Conservation (phyloP, 1,140 invertebrate genomes). For the Teleopsis dalmanni region DNA sequence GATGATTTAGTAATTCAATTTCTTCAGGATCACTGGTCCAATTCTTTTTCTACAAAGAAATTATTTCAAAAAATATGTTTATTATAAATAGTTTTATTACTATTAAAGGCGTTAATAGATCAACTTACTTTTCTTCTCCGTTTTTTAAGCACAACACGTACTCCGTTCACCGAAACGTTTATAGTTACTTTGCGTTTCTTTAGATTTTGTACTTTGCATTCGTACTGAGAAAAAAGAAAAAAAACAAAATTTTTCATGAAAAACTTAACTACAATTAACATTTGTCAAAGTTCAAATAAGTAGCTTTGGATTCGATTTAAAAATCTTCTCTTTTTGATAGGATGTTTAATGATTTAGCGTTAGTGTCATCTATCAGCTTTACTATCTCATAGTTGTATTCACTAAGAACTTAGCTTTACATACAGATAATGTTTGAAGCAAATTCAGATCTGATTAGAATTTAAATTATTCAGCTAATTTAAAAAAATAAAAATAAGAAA, state of each 20-base stretch:
- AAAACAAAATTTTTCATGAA: constrained; percentile 27
- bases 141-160: constrained; percentile 77
- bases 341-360: too few species aligned
- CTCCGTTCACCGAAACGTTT: constrained; percentile 89
- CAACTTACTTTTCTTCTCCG: constrained; percentile 56
- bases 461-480: too few species aligned
- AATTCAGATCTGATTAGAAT: too few species aligned
- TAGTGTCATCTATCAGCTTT: too few species aligned
- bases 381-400: too few species aligned
- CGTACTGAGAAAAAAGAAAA: constrained; percentile 66
- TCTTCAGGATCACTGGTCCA: constrained; percentile 66
- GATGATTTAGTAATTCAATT: constrained; percentile 80
- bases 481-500: too few species aligned
- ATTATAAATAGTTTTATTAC: neutral
- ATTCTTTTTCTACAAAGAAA: constrained; percentile 57
- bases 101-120: constrained; percentile 2
- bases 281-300: too few species aligned
- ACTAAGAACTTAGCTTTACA: too few species aligned
- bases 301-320: too few species aligned
- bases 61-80: constrained; percentile 6
- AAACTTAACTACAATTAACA: too few species aligned
- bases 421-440: too few species aligned
- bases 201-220: constrained; percentile 94
- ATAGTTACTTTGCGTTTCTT: constrained; percentile 97
- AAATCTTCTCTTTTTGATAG: too few species aligned